Evolutionary conservation across 2,888 invertebrate genomes (phyloP), one percentile per base, ranked within the genome.

Genomic region (Hemithea aestivaria): DNA sequence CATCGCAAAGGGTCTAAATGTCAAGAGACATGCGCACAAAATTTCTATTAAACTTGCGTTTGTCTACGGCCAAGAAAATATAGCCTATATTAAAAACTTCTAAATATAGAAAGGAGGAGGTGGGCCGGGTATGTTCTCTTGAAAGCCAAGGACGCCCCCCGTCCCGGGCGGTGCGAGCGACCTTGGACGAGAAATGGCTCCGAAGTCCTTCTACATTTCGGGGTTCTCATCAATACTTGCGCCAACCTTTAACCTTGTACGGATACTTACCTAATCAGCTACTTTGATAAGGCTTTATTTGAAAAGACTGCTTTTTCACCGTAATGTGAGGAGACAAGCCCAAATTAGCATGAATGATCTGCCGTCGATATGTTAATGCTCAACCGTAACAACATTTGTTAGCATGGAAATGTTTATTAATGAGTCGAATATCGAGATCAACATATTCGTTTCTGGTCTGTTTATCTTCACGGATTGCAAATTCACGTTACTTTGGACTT

Each of bases 61-160:
- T n/a, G 27, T 35, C 24, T 12, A 8, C 4, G 10, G 11, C 24
- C 27, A 35, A 40, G 32, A 37, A 29, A 28, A 26, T 33, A 25
- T 37, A 10, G n/a, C 6, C 27, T 31, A 36, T 34, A 37, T 32
- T 46, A 37, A 29, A 36, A 50, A 22, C 41, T 10, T 55, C 60
- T 58, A 60, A 57, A 63, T 62, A 60, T 66, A 63, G 56, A 50
- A 35, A 43, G n/a, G 31, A 43, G n/a, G 31, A 57, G 49, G 56
- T 52, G 53, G 46, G 58, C 45, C 53, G 48, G 51, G 53, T 51
- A 60, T 60, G 52, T 47, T 37, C 44, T 42, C 34, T 40, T 51
- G 60, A 62, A 60, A 66, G 59, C 63, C 73, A 81, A 79, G 77
- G 79, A 64, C 73, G 59, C 41, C 51, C 51, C 32, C 24, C 22